Percentiles rank a stretch among this genome's conserved stretches.
Evolutionary conservation across 2,113 vertebrate genomes (phyloP).

Genomic region (Rousettus leschenaultii): DNA sequence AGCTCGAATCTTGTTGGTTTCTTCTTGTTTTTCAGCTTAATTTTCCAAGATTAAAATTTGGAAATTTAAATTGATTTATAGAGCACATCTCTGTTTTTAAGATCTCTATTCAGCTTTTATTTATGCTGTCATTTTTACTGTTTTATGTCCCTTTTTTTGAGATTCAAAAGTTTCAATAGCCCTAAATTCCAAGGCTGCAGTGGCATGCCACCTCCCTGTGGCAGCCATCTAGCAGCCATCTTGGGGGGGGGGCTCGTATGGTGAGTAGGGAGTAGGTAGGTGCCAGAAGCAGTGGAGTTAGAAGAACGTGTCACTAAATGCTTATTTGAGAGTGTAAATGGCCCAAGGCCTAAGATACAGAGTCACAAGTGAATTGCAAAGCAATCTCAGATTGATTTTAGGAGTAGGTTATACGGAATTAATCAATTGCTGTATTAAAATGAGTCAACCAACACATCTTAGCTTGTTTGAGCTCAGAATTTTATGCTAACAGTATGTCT

Average conservation of each 20-base stretch:
- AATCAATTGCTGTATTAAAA: not conserved
- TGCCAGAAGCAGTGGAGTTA: not conserved
- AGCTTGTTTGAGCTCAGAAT: not conserved
- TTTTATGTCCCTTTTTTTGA: not conserved
- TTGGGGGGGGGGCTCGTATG: rapidly evolving
- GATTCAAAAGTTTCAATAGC: not conserved
- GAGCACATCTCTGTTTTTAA: not conserved
- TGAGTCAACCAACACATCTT: not conserved
- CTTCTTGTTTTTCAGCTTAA: not conserved
- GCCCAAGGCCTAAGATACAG: not conserved
- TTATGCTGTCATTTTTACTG: not conserved
- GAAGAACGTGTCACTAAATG: not conserved
- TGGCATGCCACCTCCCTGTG: rapidly evolving
- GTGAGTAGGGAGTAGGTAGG: too few species aligned
- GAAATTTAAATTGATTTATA: not conserved
- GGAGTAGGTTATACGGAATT: not conserved
- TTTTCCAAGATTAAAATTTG: not conserved
- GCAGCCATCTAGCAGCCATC: too few species aligned
- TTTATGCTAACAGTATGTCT: not conserved
- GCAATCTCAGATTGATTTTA: not conserved
- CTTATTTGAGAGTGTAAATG: not conserved
- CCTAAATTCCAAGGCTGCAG: not conserved
- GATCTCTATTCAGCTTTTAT: not conserved
- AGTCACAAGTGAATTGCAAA: not conserved
- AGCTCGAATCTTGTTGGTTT: not conserved